A percentile compares a stretch with the other conserved stretches of the same genome.
phyloP scores from a whole-genome alignment of 2,888 invertebrate species.

The Hybos culiciformis region DNA sequence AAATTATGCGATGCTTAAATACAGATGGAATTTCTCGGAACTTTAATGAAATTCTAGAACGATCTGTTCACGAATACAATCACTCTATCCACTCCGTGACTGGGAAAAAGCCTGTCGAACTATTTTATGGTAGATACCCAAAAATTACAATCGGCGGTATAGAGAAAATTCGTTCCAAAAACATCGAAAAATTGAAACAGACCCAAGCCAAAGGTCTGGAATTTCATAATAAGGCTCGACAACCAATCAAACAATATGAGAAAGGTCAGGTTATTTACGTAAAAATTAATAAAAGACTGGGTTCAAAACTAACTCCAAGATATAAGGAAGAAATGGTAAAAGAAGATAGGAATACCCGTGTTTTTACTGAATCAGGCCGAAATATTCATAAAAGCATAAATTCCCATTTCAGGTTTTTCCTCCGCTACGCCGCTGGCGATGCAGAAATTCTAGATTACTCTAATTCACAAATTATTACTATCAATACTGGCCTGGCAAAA shows the following conservation, averaged over 20 bases:
- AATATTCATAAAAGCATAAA: not conserved
- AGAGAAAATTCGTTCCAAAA: constrained; percentile 4
- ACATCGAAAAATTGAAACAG: constrained; percentile 8
- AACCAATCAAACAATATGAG: not conserved
- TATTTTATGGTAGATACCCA: constrained; percentile 10
- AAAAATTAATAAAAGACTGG: not conserved
- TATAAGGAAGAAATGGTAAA: not conserved
- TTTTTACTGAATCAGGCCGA: not conserved
- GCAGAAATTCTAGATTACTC: not conserved
- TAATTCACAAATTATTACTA: not conserved
- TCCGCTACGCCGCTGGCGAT: not conserved
- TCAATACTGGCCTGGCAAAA: not conserved
- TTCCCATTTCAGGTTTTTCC: not conserved
- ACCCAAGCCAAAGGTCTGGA: too few relatives aligned
- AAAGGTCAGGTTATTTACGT: not conserved
- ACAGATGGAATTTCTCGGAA: constrained; percentile 4
- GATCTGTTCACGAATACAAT: constrained; percentile 13
- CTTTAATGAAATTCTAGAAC: constrained; percentile 12
- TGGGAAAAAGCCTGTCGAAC: constrained; percentile 12
- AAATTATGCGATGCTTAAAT: constrained; percentile 15
- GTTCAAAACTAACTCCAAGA: not conserved
- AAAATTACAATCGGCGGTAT: constrained; percentile 8
- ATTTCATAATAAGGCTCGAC: not conserved
- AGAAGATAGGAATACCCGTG: not conserved
- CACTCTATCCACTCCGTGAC: constrained; percentile 12